Base-by-base conservation (phyloP, 2,113 vertebrate species). In the Lontra canadensis region DNA sequence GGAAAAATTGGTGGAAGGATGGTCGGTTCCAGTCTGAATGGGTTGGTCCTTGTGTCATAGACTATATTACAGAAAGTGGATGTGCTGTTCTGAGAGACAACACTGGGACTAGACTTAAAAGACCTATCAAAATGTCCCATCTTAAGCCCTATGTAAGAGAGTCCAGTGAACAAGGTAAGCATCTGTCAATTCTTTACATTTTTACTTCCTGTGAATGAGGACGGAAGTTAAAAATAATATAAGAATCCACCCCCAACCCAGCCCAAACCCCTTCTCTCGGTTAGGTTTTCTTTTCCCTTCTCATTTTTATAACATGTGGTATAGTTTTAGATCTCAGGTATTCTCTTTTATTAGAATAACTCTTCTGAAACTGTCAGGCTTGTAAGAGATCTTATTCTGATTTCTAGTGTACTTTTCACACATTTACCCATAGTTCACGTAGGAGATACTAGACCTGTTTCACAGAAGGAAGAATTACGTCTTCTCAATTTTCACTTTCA, bases 1-100 rank as follows among this genome's bases (percentile, higher is more conserved):
- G 97, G 52, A 99, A 99, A 93, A 99, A 99, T 31, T 98, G 98
- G 98, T 99, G 99, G 98, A 99, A 99, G 94, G 98, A 99, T 74
- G 98, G 98, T n/a, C 97, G 97, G 90, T 99, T 99, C 91, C 98
- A 98, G 52, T 98, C 98, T 0, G 98, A 99, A 86, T 99, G 99
- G 98, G 94, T 99, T 90, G 98, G 99, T 82, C 98, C 98, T 59
- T 99, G 98, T 96, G 98, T 99, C 94, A 99, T 99, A 97, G 98
- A 99, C 97, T 98, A 98, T 36, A 98, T 99, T 61, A 99, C 99
- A 63, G 98, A 99, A 55, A 98, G 96, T 57, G 98, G 98, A 29
- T 98, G 98, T 96, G 98, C 98, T 93, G 96, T 99, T 94, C 96
- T 99, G 92, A 98, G 98, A 97, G 98, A 99, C 96, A 94, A 76